Evolutionary conservation across 2,797 vertebrate species (phyloP), one percentile per base, ranked within the genome.

Genomic region (Selene dorsalis): DNA sequence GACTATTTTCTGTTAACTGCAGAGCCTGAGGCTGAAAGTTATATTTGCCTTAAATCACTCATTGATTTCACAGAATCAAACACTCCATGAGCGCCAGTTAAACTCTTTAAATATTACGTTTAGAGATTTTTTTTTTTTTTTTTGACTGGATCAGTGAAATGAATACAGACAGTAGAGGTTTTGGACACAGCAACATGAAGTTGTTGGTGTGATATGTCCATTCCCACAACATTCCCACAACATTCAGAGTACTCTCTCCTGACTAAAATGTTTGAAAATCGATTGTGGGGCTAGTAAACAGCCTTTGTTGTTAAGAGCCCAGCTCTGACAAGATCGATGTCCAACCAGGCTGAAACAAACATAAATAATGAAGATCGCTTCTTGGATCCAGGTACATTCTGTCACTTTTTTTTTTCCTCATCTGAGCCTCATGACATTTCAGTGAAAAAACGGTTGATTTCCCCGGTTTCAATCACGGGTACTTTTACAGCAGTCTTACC

Each of bases 1-100:
- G 75, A 72, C 47, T 38, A 22, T 62, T 69, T 84, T 87, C 22
- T 32, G 63, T 65, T 26, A 82, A 79, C 63, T 78, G 62, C 56
- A 53, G 48, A 22, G 75, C 77, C 86, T 58, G 1, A 71, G 68
- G 79, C 80, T 76, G 22, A 71, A 48, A 68, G 64, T 78, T 82
- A 72, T 79, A 65, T 58, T 79, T 65, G 41, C 61, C 38, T 73
- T 38, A 62, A 82, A 71, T 77, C 32, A 47, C 69, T 61, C 14
- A 14, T 69, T 60, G 71, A 73, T 69, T 80, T 82, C 80, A 86
- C 67, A 82, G 64, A 79, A 48, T 35, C n/a, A 50, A 26, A 72
- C 14, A 0, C 48, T 53, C 50, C 24, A 32, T 28, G 50, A 60
- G 66, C 22, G 45, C 22, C 26, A 75, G 61, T 32, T 10, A 28